These are phyloP conservation scores for Theocolax elegans DNA, from an alignment of 1,140 invertebrate genomes.

Conservation along the genomic window DNA sequence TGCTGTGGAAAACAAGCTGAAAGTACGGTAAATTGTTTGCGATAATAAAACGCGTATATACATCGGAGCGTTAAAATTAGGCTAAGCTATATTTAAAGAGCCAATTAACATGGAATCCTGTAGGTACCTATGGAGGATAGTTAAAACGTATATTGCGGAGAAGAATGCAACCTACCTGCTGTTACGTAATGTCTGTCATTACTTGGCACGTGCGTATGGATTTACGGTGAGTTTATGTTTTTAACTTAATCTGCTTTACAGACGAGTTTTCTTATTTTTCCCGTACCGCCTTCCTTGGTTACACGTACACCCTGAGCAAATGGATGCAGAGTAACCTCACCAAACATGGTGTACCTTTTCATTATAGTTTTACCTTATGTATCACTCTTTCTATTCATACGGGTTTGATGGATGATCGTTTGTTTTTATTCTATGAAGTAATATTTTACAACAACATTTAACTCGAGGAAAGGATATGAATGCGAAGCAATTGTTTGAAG, in stretches of 20 bases:
- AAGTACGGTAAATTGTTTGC: too few species aligned
- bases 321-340: background rate
- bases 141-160: background rate
- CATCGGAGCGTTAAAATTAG: too few species aligned
- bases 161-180: slow-evolving; percentile 15
- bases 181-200: slow-evolving; percentile 35
- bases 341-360: slow-evolving; percentile 23
- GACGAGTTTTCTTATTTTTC: slow-evolving; percentile 30
- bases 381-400: slow-evolving; percentile 22
- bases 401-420: slow-evolving; percentile 23
- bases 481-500: background rate
- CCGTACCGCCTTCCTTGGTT: background rate
- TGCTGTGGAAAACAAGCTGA: too few species aligned
- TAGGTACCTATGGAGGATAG: slow-evolving; percentile 5
- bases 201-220: slow-evolving; percentile 38
- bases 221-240: slow-evolving; percentile 31
- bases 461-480: background rate
- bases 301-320: background rate
- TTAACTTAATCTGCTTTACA: slow-evolving; percentile 24
- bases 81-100: too few species aligned
- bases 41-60: too few species aligned
- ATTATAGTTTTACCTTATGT: slow-evolving; percentile 9
- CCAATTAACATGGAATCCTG: slow-evolving; percentile 13
- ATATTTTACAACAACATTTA: slow-evolving; percentile 11
- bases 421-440: background rate